These are phyloP conservation scores for Eupsittula cactorum DNA, from an alignment of 2,113 vertebrate genomes.

Conservation along the genomic window DNA sequence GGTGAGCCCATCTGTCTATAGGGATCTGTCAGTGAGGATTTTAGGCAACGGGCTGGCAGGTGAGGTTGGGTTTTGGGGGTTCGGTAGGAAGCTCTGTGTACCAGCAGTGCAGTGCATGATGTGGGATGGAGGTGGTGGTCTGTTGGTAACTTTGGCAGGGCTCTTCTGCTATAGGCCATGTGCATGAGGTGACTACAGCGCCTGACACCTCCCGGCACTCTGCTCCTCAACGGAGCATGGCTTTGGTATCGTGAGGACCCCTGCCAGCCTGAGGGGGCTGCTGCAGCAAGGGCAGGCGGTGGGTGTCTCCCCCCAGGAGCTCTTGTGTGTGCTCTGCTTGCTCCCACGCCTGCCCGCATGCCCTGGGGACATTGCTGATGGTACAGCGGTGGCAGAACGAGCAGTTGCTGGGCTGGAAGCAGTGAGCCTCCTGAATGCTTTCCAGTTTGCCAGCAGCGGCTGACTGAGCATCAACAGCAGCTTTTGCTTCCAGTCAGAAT, in stretches of 20 bases:
- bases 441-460: fast-evolving
- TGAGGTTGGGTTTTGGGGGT: background rate
- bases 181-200: background rate
- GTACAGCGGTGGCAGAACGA: fast-evolving
- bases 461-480: background rate
- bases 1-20: background rate
- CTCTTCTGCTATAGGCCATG: background rate
- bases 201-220: background rate
- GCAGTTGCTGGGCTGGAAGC: background rate
- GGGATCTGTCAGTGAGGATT: background rate
- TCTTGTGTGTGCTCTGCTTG: background rate
- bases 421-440: background rate
- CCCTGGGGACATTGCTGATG: fast-evolving
- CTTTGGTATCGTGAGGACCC: background rate
- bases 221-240: background rate
- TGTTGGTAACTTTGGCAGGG: fast-evolving
- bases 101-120: fast-evolving
- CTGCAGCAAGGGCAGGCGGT: background rate
- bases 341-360: fast-evolving
- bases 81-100: background rate
- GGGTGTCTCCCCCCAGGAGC: background rate
- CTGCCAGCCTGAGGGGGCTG: background rate
- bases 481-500: background rate
- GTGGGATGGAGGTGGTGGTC: background rate
- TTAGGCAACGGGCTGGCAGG: background rate